Percentiles rank a stretch among this genome's conserved stretches.
phyloP scores from a whole-genome alignment of 1,140 invertebrate species.

The Dolichoris vasculosae region DNA sequence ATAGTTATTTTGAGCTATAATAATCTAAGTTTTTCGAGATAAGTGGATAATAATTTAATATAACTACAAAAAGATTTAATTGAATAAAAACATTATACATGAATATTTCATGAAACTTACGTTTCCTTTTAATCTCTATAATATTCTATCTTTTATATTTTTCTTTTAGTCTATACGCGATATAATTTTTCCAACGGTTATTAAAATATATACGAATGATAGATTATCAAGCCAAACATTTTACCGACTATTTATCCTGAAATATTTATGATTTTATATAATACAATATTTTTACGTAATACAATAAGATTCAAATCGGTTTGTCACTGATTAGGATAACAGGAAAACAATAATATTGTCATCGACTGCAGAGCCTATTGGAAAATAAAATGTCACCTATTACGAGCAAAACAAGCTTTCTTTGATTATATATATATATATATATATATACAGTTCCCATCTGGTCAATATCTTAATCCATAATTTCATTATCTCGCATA shows the following conservation, averaged over 20 bases:
- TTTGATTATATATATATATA: no score
- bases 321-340: no score
- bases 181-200: no score
- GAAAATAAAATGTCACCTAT: not conserved
- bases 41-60: not conserved
- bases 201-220: not conserved
- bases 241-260: not conserved
- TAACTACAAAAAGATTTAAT: not conserved
- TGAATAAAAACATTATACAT: not conserved
- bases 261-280: not conserved
- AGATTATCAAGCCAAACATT: not conserved
- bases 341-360: no score
- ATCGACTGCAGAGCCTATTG: not conserved
- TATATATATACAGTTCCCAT: not conserved
- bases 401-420: not conserved
- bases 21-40: not conserved
- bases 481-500: slow-evolving; percentile 17
- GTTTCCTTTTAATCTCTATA: not conserved
- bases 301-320: no score
- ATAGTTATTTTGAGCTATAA: not conserved
- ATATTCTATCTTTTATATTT: not conserved
- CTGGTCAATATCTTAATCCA: slow-evolving; percentile 21
- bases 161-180: no score
- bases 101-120: not conserved
- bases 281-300: not conserved